A percentile compares a stretch with the other conserved stretches of the same genome.
Evolutionary conservation across 2,797 vertebrate species (phyloP).

Genomic region (Halcyon badia): DNA sequence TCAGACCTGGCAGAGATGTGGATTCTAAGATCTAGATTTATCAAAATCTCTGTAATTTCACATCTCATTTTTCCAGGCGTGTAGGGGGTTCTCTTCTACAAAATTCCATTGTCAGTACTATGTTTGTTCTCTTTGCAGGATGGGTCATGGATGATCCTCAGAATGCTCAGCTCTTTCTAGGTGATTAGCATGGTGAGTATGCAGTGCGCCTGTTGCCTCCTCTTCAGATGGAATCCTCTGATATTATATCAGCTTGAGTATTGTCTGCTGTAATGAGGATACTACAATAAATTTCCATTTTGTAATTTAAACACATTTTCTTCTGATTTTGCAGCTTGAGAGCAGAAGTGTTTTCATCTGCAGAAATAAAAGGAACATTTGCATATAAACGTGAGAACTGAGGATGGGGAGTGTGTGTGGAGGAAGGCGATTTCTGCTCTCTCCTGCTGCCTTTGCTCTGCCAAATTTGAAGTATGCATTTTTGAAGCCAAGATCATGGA

Average conservation of each 20-base stretch:
- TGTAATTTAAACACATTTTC: slow-evolving; percentile 6
- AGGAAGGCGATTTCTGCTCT: slow-evolving; percentile 26
- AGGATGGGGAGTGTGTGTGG: not conserved
- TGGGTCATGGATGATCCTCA: not conserved
- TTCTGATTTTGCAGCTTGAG: slow-evolving; percentile 14
- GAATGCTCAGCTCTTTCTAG: not conserved
- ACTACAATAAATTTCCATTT: not conserved
- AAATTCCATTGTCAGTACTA: not conserved
- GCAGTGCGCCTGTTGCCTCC: not conserved
- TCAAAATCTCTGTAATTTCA: not conserved
- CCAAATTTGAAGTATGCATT: slow-evolving; percentile 32
- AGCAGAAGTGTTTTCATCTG: slow-evolving; percentile 23
- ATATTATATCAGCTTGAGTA: not conserved
- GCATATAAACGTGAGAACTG: slow-evolving; percentile 25
- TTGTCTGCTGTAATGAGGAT: not conserved
- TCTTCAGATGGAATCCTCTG: not conserved
- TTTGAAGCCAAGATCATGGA: slow-evolving; percentile 48
- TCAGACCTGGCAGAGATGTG: not conserved
- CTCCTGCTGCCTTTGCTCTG: slow-evolving; percentile 11
- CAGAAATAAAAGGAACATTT: slow-evolving; percentile 41
- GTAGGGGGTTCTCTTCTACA: not conserved
- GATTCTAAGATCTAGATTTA: not conserved
- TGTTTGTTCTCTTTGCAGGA: not conserved
- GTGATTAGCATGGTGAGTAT: not conserved
- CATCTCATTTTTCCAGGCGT: not conserved